phyloP scores from a whole-genome alignment of 2,888 invertebrate species.

The Crocallis elinguaria region DNA sequence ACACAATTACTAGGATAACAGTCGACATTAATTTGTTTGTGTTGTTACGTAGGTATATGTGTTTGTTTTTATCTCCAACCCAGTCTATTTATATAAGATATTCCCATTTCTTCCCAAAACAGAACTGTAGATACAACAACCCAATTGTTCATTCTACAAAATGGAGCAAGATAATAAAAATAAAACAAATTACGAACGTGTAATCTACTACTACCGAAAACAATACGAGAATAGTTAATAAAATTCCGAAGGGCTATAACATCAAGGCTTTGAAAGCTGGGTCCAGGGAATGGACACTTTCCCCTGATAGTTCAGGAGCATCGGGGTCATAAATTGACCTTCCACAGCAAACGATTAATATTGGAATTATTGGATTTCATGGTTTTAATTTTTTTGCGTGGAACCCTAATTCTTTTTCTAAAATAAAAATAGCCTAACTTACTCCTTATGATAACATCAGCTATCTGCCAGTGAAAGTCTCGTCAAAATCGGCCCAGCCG shows the following conservation, averaged over 20 bases:
- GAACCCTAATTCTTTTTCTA: no score
- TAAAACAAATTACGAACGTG: constrained; percentile 35
- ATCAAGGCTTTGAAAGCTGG: constrained; percentile 40
- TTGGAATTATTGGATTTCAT: no score
- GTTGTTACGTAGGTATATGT: background rate
- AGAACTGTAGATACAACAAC: constrained; percentile 6
- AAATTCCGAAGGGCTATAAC: constrained; percentile 46
- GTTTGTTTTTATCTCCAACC: background rate
- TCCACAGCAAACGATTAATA: constrained; percentile 24
- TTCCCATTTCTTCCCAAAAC: background rate
- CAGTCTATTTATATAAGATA: background rate
- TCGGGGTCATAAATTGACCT: constrained; percentile 19
- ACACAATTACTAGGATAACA: no score
- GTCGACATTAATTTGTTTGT: no score
- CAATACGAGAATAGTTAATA: constrained; percentile 46
- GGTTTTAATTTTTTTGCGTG: no score
- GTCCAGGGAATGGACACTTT: constrained; percentile 49
- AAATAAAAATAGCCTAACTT: no score
- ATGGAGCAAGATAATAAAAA: constrained; percentile 21
- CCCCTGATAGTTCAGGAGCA: constrained; percentile 22
- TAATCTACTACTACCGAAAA: constrained; percentile 36
- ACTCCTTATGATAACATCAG: no score
- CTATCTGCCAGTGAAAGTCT: no score
- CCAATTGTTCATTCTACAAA: constrained; percentile 12
- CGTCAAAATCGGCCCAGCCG: no score